Conservation (phyloP, 1,140 invertebrate species). For the Halictus rubicundus region DNA sequence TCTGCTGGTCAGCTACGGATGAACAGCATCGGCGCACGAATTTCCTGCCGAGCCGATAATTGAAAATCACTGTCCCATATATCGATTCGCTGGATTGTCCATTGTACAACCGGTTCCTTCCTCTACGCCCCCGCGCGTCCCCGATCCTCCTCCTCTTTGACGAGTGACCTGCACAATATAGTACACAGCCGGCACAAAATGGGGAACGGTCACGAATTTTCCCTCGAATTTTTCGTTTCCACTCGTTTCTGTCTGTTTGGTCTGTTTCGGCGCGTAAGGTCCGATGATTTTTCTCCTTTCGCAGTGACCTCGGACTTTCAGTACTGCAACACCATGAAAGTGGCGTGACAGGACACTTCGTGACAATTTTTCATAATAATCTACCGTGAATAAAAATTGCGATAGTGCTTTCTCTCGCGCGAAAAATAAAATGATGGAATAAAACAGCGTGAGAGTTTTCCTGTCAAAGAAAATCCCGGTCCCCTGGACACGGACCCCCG, state of each 20-base stretch:
- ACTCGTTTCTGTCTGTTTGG: no score
- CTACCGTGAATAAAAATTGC: no score
- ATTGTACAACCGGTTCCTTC: constrained; percentile 29
- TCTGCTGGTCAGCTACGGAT: constrained; percentile 70
- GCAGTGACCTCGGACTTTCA: no score
- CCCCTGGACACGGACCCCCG: background rate
- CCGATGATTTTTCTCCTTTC: no score
- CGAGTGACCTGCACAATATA: constrained; percentile 11
- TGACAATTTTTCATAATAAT: no score
- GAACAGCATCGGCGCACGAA: constrained; percentile 65
- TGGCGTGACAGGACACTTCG: no score
- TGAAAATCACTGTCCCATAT: constrained; percentile 79
- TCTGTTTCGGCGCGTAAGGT: no score
- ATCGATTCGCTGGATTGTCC: constrained; percentile 72
- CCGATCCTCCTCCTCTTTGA: constrained; percentile 18
- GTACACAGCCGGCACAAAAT: constrained; percentile 20
- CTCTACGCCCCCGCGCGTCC: constrained; percentile 46
- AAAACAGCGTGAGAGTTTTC: no score
- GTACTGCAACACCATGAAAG: no score
- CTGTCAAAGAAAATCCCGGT: no score
- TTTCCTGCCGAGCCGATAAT: constrained; percentile 75
- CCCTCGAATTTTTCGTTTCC: constrained; percentile 1
- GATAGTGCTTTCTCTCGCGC: no score
- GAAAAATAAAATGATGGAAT: no score
- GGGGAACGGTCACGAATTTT: constrained; percentile 26